Base-by-base conservation (phyloP, 2,113 vertebrate genomes). In the Macrotis lagotis region DNA sequence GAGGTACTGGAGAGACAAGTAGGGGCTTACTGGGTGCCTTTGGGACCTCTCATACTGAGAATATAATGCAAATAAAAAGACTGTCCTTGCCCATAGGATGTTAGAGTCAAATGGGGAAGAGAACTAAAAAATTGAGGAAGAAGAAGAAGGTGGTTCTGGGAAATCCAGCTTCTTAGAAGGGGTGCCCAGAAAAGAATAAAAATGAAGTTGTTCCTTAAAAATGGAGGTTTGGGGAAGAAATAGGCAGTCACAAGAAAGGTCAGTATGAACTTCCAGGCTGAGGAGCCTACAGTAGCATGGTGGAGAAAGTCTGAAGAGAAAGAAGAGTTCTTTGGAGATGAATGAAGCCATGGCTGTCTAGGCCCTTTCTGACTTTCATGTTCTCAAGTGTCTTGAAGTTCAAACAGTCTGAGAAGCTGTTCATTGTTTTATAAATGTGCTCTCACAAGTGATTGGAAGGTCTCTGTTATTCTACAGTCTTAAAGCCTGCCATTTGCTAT, bases 391-490 rank as follows among this genome's bases (percentile, higher is more conserved):
- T 66, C 31, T 66, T 37, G 28, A 66, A 66, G 28, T 31, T 11
- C 55, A 2, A 44, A 22, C 66, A 83, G n/a, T 44, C 37, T 8
- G 55, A 22, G 66, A 44, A 19, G 44, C 11, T n/a, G 16, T n/a
- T 50, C 48, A 93, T n/a, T 44, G 8, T 50, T 55, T 50, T 91
- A 50, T 51, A 24, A 19, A 28, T 10, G 8, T 22, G 7, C 44
- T 1, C 0, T 10, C 3, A 9, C 1, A 11, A 5, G 0, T 49
- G 8, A 16, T 11, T 19, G 2, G 0, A 10, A 59, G 5, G 22
- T 12, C 47, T 55, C 48, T 47, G 24, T 12, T 14, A 88, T 8
- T 6, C 25, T 0, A 4, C 10, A 26, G 83, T 51, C 55, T 31
- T n/a, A 66, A 44, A 55, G 19, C 25, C 51, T 51, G 55, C 89